Conservation (phyloP, 2,888 invertebrate species). For the Microplitis deprimator region DNA sequence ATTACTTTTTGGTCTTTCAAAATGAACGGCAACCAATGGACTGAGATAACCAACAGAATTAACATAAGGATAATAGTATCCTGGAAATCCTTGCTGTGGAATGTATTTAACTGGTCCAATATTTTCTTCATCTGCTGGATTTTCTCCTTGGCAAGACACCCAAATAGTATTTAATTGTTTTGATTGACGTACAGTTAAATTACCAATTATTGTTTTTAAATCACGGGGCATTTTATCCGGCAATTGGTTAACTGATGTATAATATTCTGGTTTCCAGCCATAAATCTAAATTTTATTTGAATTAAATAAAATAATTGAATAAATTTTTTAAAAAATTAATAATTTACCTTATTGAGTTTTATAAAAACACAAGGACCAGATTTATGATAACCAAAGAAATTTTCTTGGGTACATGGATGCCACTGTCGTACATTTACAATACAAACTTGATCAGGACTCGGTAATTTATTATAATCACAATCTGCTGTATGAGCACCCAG, state of each 20-base stretch:
- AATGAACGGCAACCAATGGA: constrained; percentile 89
- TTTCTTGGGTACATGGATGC: constrained; percentile 86
- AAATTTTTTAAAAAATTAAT: background rate
- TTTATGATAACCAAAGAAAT: constrained; percentile 91
- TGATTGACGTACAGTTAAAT: constrained; percentile 71
- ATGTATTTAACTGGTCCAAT: constrained; percentile 88
- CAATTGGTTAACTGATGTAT: constrained; percentile 79
- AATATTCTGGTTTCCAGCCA: constrained; percentile 89
- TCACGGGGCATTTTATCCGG: constrained; percentile 82
- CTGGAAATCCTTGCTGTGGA: constrained; percentile 88
- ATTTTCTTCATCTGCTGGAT: constrained; percentile 93
- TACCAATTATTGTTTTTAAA: constrained; percentile 79
- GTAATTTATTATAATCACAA: constrained; percentile 82
- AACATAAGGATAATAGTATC: constrained; percentile 90
- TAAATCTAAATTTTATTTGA: constrained; percentile 76
- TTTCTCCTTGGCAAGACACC: constrained; percentile 96
- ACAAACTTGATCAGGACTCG: constrained; percentile 85
- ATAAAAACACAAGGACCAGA: constrained; percentile 95
- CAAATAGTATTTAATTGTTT: constrained; percentile 86
- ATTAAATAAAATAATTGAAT: background rate
- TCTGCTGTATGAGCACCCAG: constrained; percentile 83
- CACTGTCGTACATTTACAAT: constrained; percentile 88
- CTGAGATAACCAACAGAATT: constrained; percentile 91
- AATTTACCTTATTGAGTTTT: constrained; percentile 87
- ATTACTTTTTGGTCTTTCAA: constrained; percentile 87